Conservation (phyloP, 2,888 invertebrate species). For the Torymus texanus region DNA sequence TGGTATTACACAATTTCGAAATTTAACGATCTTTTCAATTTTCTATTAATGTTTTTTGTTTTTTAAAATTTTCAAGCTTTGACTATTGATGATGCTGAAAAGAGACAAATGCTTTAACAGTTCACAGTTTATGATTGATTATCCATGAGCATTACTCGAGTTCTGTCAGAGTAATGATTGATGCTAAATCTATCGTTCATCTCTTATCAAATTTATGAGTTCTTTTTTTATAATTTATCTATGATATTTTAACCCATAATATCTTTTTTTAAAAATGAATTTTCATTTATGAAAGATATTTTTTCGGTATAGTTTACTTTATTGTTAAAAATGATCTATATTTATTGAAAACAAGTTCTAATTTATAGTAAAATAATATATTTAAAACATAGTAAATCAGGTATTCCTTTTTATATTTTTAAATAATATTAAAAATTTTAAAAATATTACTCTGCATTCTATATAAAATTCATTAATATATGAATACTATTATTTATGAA, state of each 20-base stretch:
- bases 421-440: too few relatives aligned
- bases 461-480: too few relatives aligned
- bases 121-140: neutral
- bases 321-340: too few relatives aligned
- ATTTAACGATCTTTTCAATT: neutral
- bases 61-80: neutral
- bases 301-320: too few relatives aligned
- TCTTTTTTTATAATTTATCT: neutral
- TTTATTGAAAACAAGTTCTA: too few relatives aligned
- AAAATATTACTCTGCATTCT: too few relatives aligned
- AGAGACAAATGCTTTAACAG: constrained; percentile 5
- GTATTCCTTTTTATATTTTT: too few relatives aligned
- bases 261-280: neutral
- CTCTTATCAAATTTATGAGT: neutral
- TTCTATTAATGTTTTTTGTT: neutral
- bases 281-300: neutral
- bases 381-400: too few relatives aligned
- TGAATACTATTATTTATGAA: too few relatives aligned
- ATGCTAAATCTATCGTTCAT: constrained; percentile 1
- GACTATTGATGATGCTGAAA: neutral
- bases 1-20: neutral
- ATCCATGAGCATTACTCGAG: constrained; percentile 8
- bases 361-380: too few relatives aligned
- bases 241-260: neutral
- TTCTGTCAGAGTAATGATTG: constrained; percentile 1